Percentiles rank a stretch among this genome's conserved stretches.
phyloP scores from a whole-genome alignment of 2,888 invertebrate species.

The Heliconius sara region DNA sequence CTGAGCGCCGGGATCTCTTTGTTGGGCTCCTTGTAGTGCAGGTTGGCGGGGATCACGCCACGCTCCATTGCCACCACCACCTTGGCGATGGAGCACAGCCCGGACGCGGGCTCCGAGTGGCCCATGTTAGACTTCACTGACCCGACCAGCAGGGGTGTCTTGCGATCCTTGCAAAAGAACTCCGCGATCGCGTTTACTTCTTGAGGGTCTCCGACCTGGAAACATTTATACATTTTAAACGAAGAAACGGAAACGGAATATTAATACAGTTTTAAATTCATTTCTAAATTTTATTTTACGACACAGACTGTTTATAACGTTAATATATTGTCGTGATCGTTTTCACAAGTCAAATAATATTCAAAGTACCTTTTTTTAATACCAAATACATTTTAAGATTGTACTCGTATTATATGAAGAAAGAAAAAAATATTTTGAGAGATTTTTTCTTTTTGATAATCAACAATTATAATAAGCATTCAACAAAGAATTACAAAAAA shows the following conservation, averaged over 20 bases:
- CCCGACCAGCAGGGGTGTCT: slow-evolving; percentile 93
- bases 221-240: background rate
- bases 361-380: too few relatives aligned
- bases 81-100: slow-evolving; percentile 95
- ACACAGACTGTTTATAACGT: background rate
- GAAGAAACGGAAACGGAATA: too few relatives aligned
- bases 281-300: background rate
- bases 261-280: background rate
- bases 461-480: too few relatives aligned
- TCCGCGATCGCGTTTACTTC: slow-evolving; percentile 98
- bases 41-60: slow-evolving; percentile 94
- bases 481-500: background rate
- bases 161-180: slow-evolving; percentile 93
- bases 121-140: slow-evolving; percentile 99
- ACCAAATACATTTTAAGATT: too few relatives aligned
- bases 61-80: slow-evolving; percentile 96
- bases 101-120: slow-evolving; percentile 97
- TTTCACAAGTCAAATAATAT: too few relatives aligned
- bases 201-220: slow-evolving; percentile 97
- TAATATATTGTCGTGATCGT: background rate
- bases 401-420: too few relatives aligned
- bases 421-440: background rate
- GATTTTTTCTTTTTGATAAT: too few relatives aligned
- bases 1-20: slow-evolving; percentile 94
- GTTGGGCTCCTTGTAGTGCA: slow-evolving; percentile 95